Evolutionary conservation across 2,113 vertebrate genomes (phyloP), one percentile per base, ranked within the genome.

Genomic region (Centrocercus urophasianus): DNA sequence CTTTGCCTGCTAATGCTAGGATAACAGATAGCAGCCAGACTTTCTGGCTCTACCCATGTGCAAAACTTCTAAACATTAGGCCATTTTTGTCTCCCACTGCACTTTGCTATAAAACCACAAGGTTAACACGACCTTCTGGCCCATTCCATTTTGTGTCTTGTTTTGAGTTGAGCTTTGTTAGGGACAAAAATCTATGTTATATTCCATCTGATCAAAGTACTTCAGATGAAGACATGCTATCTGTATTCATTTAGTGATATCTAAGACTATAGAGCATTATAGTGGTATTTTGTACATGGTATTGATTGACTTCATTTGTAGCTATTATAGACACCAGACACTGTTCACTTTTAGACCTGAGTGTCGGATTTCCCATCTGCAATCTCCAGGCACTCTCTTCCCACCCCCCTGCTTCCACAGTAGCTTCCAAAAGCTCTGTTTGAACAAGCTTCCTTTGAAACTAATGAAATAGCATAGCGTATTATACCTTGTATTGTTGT

Each of bases 71-170:
- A 97, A 98, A 97, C 97, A 96, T 93, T 93, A 96, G 96, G 91
- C 97, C 96, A 72, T 92, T 97, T 96, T 97, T 97, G 94, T 97
- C 97, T 97, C 98, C 96, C 96, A 95, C 77, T 95, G 97, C 98
- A 98, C 98, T 98, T 97, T 98, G 96, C 97, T 97, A 73, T 93
- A 94, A 98, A 98, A 98, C 98, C 98, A 98, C 98, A 98, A 98
- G 98, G 98, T 98, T 98, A 98, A 97, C 96, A 93, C 19, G 98
- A 98, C 98, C 98, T 97, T 97, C 97, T 96, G 95, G 96, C 96
- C 96, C 87, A 72, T 88, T 93, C 76, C 95, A 96, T 93, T 98
- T 94, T 81, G 82, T 80, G 71, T 92, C 95, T 97, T 95, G 74
- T 89, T 93, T 97, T 80, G 88, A 93, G 85, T 86, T 5, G 8